phyloP scores from a whole-genome alignment of 2,113 vertebrate genomes.

The Tichodroma muraria region DNA sequence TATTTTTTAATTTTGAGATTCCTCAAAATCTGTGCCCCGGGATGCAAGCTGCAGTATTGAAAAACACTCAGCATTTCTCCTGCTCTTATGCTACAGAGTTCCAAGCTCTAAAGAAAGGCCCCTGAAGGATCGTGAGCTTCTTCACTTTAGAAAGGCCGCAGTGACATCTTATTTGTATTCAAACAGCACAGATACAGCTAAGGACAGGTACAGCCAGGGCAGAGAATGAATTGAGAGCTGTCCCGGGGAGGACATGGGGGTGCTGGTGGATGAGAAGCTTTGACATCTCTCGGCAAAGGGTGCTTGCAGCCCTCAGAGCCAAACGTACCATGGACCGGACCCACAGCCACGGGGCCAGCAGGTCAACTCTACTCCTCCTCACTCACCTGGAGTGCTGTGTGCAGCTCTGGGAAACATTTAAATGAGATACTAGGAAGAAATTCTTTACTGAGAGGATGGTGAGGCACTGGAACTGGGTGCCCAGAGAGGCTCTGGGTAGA shows the following conservation, averaged over 20 bases:
- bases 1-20: background rate
- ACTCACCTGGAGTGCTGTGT: background rate
- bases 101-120: background rate
- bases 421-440: background rate
- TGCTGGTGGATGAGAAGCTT: background rate
- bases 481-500: background rate
- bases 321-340: too few species aligned
- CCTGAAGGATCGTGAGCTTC: background rate
- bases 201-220: background rate
- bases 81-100: background rate
- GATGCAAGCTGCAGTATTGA: background rate
- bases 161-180: background rate
- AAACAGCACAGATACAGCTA: background rate
- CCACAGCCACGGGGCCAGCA: background rate
- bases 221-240: background rate
- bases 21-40: background rate
- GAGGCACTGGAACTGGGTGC: accelerated
- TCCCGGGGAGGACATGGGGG: background rate
- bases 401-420: background rate
- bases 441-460: background rate
- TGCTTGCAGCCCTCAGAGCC: background rate
- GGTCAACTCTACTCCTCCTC: background rate
- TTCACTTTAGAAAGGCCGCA: background rate
- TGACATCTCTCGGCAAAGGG: background rate
- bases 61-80: background rate